Conservation (phyloP, 2,888 invertebrate genomes). For the Pollenia angustigena region DNA sequence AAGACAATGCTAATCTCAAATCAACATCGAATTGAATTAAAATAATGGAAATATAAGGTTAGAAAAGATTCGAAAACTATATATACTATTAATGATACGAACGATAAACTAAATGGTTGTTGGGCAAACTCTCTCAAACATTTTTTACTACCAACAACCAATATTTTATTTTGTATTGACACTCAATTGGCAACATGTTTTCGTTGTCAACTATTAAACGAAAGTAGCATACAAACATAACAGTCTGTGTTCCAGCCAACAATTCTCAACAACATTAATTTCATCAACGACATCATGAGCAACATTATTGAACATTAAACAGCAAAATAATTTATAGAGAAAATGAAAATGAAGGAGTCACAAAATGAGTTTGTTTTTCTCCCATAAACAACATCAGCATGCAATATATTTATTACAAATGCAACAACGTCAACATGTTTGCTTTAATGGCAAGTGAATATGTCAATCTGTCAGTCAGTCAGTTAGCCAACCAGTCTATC, state of each 20-base stretch:
- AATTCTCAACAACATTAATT: slow-evolving; percentile 49
- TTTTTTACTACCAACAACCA: slow-evolving; percentile 20
- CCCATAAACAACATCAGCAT: not conserved
- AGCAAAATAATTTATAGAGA: slow-evolving; percentile 44
- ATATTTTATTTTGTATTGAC: slow-evolving; percentile 65
- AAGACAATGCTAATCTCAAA: too few relatives aligned
- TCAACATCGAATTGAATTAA: too few relatives aligned
- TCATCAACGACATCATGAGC: slow-evolving; percentile 36
- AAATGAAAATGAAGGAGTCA: slow-evolving; percentile 1
- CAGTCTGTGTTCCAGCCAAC: not conserved
- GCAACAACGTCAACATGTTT: slow-evolving; percentile 58
- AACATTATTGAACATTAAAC: slow-evolving; percentile 54
- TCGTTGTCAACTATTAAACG: slow-evolving; percentile 41
- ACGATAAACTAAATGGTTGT: too few relatives aligned
- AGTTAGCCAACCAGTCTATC: not conserved
- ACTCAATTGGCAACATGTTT: slow-evolving; percentile 63
- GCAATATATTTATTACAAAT: slow-evolving; percentile 16
- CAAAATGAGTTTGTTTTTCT: slow-evolving; percentile 18
- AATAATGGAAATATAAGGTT: too few relatives aligned
- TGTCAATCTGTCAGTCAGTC: slow-evolving; percentile 15
- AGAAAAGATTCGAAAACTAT: too few relatives aligned
- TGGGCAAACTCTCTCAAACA: not conserved
- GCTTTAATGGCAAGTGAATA: slow-evolving; percentile 42
- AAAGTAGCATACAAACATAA: slow-evolving; percentile 11
- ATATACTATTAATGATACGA: too few relatives aligned